Base-by-base conservation (phyloP, 2,797 vertebrate species). In the Brachymystax lenok region DNA sequence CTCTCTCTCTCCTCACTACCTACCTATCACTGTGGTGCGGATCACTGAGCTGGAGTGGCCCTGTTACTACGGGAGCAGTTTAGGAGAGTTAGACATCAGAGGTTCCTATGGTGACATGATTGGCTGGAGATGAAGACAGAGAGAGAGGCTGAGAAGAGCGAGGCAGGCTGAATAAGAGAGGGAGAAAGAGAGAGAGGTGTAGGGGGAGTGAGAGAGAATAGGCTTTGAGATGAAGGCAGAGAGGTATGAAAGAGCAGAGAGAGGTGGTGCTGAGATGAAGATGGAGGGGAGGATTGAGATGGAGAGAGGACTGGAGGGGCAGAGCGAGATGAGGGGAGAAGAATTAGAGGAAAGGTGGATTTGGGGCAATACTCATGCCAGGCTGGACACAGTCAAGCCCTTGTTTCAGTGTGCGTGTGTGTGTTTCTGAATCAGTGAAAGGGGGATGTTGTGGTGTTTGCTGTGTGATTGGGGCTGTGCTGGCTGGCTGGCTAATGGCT, bases 21-120 rank as follows among this genome's bases (percentile, higher is more conserved):
- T 33, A 61, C 35, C 35, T 35, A 1, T 7, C 35, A 35, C 52
- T 74, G 83, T 80, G 85, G 83, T 82, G 79, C 88, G 82, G 84
- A 85, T 89, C 87, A 90, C 83, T 86, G 82, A 79, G 75, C 83
- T 80, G 78, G 81, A 85, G 80, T 82, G 72, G 81, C 79, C 46
- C 76, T 75, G 81, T 82, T n/a, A 7, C 6, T 61, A n/a, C 52
- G 8, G 24, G 14, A 33, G 71, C 33, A 56, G n/a, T 80, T 88
- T 77, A 83, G 74, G 64, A 79, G 51, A 50, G 33, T 17, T 67
- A 28, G 73, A 84, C 73, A 79, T 76, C n/a, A 83, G 64, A 79
- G 73, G 84, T 86, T 91, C 83, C 80, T 84, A 76, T 88, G 82
- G 86, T 87, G 87, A 89, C 61, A 76, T 59, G 54, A 51, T 59